These are phyloP conservation scores for Gymnodraco acuticeps DNA, from an alignment of 2,797 vertebrate species.

Conservation along the genomic window DNA sequence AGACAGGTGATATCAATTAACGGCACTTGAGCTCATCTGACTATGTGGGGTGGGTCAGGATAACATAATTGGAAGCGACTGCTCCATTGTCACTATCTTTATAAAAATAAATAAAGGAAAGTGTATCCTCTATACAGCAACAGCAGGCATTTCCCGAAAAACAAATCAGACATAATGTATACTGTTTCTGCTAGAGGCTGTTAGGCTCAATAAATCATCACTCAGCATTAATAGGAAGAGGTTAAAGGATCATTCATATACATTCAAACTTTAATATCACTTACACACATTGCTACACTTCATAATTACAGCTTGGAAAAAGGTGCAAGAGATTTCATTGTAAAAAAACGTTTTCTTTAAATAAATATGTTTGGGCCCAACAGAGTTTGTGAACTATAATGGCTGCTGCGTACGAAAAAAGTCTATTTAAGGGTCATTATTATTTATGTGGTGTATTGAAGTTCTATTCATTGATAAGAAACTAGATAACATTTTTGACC, in stretches of 20 bases:
- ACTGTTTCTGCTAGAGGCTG: slow-evolving; percentile 5
- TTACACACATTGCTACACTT: slow-evolving; percentile 12
- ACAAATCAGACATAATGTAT: slow-evolving; percentile 1
- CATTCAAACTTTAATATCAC: slow-evolving; percentile 20
- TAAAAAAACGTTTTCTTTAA: slow-evolving; percentile 27
- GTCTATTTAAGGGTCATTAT: slow-evolving; percentile 20
- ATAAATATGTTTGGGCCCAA: slow-evolving; percentile 1
- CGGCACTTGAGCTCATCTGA: too few relatives aligned
- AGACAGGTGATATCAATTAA: not conserved
- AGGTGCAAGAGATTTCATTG: not conserved
- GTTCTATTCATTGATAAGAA: slow-evolving; percentile 12
- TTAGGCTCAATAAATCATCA: slow-evolving; percentile 26
- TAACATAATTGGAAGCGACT: not conserved
- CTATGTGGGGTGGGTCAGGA: too few relatives aligned
- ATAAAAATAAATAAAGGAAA: too few relatives aligned
- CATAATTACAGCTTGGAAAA: slow-evolving; percentile 1
- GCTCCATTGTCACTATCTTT: not conserved
- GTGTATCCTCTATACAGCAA: not conserved
- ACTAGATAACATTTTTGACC: slow-evolving; percentile 41
- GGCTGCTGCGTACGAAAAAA: slow-evolving; percentile 3
- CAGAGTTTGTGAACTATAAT: slow-evolving; percentile 6
- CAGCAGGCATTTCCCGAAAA: not conserved
- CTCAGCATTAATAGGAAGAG: not conserved
- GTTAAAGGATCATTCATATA: slow-evolving; percentile 17
- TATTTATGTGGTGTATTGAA: slow-evolving; percentile 25